Evolutionary conservation across 2,888 invertebrate genomes (phyloP), one percentile per base, ranked within the genome.

Genomic region (Falcaria lacertinaria): DNA sequence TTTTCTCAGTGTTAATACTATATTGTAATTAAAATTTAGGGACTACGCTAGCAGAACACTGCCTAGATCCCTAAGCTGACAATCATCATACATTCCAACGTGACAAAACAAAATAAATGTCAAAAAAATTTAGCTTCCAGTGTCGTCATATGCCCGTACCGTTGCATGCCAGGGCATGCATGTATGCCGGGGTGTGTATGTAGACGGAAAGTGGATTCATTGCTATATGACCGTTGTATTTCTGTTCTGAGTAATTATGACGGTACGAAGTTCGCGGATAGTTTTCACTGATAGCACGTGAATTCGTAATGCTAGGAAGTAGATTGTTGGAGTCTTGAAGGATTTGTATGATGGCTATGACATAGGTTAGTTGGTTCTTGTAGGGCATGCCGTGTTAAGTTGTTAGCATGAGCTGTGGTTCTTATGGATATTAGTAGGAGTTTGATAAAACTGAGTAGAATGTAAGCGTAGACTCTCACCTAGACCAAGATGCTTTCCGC

Each of bases 81-180:
- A n/a, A n/a, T n/a, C n/a, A n/a, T n/a, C n/a, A n/a, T n/a, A n/a
- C n/a, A n/a, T n/a, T n/a, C n/a, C n/a, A n/a, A n/a, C n/a, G n/a
- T n/a, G n/a, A n/a, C n/a, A n/a, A n/a, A n/a, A n/a, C n/a, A n/a
- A n/a, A n/a, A n/a, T n/a, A n/a, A n/a, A n/a, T n/a, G n/a, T n/a
- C n/a, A n/a, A n/a, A n/a, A n/a, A n/a, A 19, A 19, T 19, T 19
- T 19, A 19, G 19, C 5, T 37, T 7, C 4, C 19, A n/a, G 2
- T 15, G 4, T 22, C 40, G 44, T 52, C 52, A 52, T 47, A 45
- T 52, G 19, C n/a, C 57, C 50, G 64, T 65, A 68, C 68, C 68
- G 67, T 77, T 67, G 77, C 80, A 80, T 76, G 78, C 69, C 60
- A 70, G 69, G 64, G 59, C 28, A 3, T 28, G 67, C 68, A 63